Evolutionary conservation across 2,888 invertebrate species (phyloP).

Genomic region (Coelopa pilipes): DNA sequence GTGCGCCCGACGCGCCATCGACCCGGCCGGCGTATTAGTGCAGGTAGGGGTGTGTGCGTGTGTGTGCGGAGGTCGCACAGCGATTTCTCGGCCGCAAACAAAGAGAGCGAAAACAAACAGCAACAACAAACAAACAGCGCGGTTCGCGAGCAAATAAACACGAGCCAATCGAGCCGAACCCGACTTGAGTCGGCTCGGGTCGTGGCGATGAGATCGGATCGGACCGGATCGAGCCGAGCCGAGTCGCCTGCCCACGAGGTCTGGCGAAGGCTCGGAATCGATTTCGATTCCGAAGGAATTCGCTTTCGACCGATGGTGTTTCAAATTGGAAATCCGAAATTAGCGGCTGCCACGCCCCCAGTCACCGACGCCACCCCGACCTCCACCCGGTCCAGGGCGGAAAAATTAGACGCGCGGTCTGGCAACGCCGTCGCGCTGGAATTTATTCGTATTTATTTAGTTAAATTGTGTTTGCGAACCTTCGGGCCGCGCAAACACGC

Average conservation of each 20-base stretch:
- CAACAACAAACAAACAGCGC: neutral
- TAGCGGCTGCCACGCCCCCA: neutral
- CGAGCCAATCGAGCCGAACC: neutral
- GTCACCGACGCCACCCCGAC: neutral
- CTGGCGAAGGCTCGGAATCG: too few relatives aligned
- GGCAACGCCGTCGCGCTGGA: slow-evolving; percentile 42
- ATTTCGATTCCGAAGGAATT: neutral
- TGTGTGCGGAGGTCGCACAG: too few relatives aligned
- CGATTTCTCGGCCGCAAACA: too few relatives aligned
- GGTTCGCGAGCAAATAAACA: neutral
- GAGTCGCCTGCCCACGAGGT: too few relatives aligned
- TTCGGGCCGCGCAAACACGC: slow-evolving; percentile 28
- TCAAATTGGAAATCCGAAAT: slow-evolving; percentile 31
- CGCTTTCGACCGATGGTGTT: neutral
- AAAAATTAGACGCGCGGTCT: neutral
- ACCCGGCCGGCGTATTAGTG: too few relatives aligned
- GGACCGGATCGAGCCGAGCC: too few relatives aligned
- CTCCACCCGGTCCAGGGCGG: too few relatives aligned
- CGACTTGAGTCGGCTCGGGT: too few relatives aligned
- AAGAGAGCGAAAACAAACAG: neutral
- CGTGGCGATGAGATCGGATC: too few relatives aligned
- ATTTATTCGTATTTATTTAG: slow-evolving; percentile 49
- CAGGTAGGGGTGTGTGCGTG: too few relatives aligned
- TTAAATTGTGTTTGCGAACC: slow-evolving; percentile 38
- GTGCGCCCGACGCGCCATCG: too few relatives aligned